These are phyloP conservation scores for Esox lucius DNA, from an alignment of 2,797 vertebrate genomes.

Conservation along the genomic window DNA sequence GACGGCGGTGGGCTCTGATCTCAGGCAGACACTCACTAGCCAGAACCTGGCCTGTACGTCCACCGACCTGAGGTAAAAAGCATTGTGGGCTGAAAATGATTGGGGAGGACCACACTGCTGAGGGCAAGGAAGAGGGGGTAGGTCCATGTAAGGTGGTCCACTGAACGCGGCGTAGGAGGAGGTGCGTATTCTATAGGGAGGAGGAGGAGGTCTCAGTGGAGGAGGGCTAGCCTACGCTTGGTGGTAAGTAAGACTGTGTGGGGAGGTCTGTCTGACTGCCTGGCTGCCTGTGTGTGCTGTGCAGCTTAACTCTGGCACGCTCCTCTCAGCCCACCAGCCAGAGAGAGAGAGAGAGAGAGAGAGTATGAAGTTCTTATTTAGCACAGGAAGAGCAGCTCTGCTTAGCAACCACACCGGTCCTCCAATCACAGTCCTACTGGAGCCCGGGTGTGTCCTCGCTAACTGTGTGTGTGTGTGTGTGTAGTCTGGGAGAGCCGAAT, in stretches of 20 bases:
- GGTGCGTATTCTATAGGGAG: conserved; percentile 40
- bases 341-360: conserved; percentile 48
- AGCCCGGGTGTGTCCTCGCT: conserved; percentile 17
- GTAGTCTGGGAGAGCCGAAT: conserved; percentile 43
- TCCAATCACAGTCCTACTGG: conserved; percentile 73
- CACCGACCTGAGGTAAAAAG: conserved; percentile 57
- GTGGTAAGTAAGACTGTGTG: conserved; percentile 32
- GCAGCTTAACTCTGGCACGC: conserved; percentile 52
- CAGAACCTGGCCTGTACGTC: conserved; percentile 45
- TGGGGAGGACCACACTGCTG: not conserved
- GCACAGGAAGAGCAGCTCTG: conserved; percentile 82
- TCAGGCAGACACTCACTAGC: not conserved
- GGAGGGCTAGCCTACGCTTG: conserved; percentile 43
- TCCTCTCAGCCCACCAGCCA: conserved; percentile 77
- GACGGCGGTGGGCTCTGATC: not conserved
- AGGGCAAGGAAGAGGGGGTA: not conserved
- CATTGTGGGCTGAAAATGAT: conserved; percentile 53
- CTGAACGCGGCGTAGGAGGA: conserved; percentile 26
- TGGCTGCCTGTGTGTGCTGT: conserved; percentile 12
- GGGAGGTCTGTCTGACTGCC: conserved; percentile 25
- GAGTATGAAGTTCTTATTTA: conserved; percentile 82
- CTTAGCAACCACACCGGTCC: conserved; percentile 79
- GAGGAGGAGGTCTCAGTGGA: conserved; percentile 52
- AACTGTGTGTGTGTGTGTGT: conserved; percentile 8
- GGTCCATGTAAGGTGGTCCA: not conserved